A percentile compares a stretch with the other conserved stretches of the same genome.
Evolutionary conservation across 2,888 invertebrate genomes (phyloP).

Genomic region (Candidula unifasciata): DNA sequence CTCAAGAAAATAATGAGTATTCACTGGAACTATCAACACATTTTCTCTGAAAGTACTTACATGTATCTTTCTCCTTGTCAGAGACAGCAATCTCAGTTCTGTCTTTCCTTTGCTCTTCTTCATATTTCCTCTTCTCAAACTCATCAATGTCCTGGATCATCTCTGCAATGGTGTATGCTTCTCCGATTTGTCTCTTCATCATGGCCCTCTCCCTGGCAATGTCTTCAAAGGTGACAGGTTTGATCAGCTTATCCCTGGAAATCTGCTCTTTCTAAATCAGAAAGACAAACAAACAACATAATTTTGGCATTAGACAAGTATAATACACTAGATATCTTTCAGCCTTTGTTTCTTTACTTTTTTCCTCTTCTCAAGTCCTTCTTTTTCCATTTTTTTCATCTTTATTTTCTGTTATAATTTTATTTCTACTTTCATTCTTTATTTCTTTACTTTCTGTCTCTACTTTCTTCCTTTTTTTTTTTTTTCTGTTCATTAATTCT

Average conservation of each 20-base stretch:
- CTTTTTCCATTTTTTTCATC: too few species aligned
- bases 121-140: conserved; percentile 31
- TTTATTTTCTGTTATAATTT: too few species aligned
- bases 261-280: conserved; percentile 39
- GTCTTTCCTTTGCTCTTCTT: not conserved
- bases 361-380: too few species aligned
- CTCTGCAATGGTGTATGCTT: conserved; percentile 42
- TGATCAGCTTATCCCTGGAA: conserved; percentile 3
- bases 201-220: not conserved
- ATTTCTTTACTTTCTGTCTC: too few species aligned
- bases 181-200: conserved; percentile 41
- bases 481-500: too few species aligned
- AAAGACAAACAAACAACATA: not conserved
- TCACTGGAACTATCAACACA: too few species aligned
- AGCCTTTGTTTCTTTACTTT: not conserved
- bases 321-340: not conserved
- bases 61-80: too few species aligned
- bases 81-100: too few species aligned
- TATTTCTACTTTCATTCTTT: too few species aligned
- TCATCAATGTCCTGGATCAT: conserved; percentile 43
- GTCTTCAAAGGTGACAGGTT: conserved; percentile 6
- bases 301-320: not conserved
- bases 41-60: too few species aligned
- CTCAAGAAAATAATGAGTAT: too few species aligned
- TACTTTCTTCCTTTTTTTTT: too few species aligned